Percentiles rank a stretch among this genome's conserved stretches.
Evolutionary conservation across 2,888 invertebrate species (phyloP).

Genomic region (Volucella bombylans): DNA sequence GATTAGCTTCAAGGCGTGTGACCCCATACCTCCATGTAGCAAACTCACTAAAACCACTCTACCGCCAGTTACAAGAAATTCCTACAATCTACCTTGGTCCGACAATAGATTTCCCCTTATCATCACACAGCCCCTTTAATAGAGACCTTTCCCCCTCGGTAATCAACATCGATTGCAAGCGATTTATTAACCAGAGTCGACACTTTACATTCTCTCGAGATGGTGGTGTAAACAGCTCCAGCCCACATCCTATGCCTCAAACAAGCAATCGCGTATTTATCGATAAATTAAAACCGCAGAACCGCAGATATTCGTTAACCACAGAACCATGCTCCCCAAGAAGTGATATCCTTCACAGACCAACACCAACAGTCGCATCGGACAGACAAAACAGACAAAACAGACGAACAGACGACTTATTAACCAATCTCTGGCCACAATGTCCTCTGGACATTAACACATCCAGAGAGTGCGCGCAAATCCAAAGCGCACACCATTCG

Average conservation of each 20-base stretch:
- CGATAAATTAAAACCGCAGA: conserved; percentile 68
- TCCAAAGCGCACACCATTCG: conserved; percentile 55
- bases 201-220: conserved; percentile 51
- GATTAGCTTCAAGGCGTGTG: no score
- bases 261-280: conserved; percentile 56
- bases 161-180: conserved; percentile 58
- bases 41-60: no score
- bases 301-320: conserved; percentile 36
- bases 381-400: not conserved
- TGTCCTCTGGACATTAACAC: conserved; percentile 48
- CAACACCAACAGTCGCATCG: no score
- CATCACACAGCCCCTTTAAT: conserved; percentile 7
- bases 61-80: no score
- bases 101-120: no score
- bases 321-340: conserved; percentile 17
- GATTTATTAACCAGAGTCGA: conserved; percentile 62
- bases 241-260: conserved; percentile 63
- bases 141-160: not conserved
- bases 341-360: conserved; percentile 40
- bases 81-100: no score
- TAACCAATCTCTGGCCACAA: conserved; percentile 11
- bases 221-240: conserved; percentile 1
- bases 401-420: conserved; percentile 41
- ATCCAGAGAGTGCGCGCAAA: conserved; percentile 36
- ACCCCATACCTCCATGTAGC: no score